Conservation (phyloP, 2,797 vertebrate species). For the Pangasius macronema region DNA sequence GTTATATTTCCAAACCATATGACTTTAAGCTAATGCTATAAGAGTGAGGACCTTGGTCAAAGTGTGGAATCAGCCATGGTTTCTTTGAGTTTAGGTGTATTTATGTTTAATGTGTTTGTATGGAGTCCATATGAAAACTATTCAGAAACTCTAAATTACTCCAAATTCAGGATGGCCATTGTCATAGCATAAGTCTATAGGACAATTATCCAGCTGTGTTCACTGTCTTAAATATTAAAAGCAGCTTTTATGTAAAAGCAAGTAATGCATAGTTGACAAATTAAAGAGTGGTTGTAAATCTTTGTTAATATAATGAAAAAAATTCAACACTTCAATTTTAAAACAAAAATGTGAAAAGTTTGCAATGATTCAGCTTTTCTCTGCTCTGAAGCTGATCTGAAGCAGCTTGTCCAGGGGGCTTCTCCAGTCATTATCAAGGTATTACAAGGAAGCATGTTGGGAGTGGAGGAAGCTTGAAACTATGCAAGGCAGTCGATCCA, state of each 20-base stretch:
- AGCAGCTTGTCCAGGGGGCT: not conserved
- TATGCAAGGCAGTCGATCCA: not conserved
- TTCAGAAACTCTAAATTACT: conserved; percentile 5
- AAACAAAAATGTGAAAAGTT: not conserved
- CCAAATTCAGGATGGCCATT: not conserved
- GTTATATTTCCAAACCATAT: not conserved
- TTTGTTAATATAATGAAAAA: not conserved
- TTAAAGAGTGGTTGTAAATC: not conserved
- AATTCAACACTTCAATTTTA: not conserved
- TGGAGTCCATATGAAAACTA: conserved; percentile 16
- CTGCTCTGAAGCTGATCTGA: not conserved
- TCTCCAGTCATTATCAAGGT: not conserved
- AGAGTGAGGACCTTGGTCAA: not conserved
- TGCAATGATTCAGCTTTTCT: not conserved
- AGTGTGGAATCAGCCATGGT: not conserved
- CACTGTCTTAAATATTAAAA: not conserved
- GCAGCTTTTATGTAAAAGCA: not conserved
- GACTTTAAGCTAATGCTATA: not conserved
- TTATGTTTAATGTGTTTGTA: conserved; percentile 5
- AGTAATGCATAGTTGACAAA: not conserved
- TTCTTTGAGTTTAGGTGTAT: not conserved
- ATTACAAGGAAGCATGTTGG: not conserved
- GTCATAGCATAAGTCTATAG: not conserved
- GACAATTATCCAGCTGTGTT: conserved; percentile 7
- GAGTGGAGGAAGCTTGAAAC: not conserved